Conservation (phyloP, 2,113 vertebrate species). For the Verasper variegatus region DNA sequence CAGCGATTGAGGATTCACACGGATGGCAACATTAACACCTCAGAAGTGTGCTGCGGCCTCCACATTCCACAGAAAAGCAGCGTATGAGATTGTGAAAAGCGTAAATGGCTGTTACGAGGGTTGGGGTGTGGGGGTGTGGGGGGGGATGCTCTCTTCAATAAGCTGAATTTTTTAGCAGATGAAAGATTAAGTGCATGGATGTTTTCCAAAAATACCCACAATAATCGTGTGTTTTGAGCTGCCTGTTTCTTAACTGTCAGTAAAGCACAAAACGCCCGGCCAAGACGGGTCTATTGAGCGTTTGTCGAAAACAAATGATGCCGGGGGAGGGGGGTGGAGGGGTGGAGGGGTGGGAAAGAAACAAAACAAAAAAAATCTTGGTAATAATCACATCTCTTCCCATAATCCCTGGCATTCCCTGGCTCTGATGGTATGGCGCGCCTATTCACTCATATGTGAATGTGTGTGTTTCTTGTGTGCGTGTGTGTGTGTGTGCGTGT, state of each 20-base stretch:
- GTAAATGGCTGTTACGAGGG: constrained; percentile 59
- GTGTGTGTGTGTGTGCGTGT: constrained; percentile 42
- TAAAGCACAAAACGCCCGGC: constrained; percentile 63
- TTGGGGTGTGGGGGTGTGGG: neutral
- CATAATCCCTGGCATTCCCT: constrained; percentile 83
- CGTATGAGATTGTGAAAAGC: constrained; percentile 58
- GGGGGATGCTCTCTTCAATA: constrained; percentile 47
- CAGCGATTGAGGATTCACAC: constrained; percentile 61
- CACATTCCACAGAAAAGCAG: constrained; percentile 49
- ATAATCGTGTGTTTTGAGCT: constrained; percentile 69
- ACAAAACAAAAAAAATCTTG: constrained; percentile 66
- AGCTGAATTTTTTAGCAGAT: constrained; percentile 74
- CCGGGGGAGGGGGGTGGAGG: neutral
- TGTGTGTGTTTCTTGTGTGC: constrained; percentile 35
- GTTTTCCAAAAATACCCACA: constrained; percentile 76
- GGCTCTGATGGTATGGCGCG: constrained; percentile 78
- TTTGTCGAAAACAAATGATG: constrained; percentile 71
- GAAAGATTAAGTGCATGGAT: constrained; percentile 80
- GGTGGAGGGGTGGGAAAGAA: constrained; percentile 18
- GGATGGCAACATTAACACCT: constrained; percentile 64
- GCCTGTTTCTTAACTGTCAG: constrained; percentile 79
- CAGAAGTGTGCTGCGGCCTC: constrained; percentile 57
- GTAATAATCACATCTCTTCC: constrained; percentile 84
- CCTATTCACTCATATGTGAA: constrained; percentile 68
- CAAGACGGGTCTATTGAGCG: constrained; percentile 77